Percentiles rank a stretch among this genome's conserved stretches.
Evolutionary conservation across 2,797 vertebrate species (phyloP).

Genomic region (Cyclopterus lumpus): DNA sequence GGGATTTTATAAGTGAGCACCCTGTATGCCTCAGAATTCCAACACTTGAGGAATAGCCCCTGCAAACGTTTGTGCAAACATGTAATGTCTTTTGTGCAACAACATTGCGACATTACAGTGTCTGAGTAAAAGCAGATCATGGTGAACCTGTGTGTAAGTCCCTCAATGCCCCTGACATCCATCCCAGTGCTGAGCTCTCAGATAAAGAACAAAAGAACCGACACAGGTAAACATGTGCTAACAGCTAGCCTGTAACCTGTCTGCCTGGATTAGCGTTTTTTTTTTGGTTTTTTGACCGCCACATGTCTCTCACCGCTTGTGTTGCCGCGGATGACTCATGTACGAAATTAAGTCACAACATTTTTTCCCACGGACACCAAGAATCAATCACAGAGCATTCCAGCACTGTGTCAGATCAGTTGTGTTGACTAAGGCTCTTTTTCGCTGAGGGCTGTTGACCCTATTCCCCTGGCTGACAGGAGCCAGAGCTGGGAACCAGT

Average conservation of each 20-base stretch:
- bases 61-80: conserved; percentile 66
- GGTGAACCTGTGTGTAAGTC: conserved; percentile 71
- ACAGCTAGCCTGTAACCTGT: conserved; percentile 68
- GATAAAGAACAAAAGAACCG: conserved; percentile 76
- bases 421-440: conserved; percentile 49
- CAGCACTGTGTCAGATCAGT: conserved; percentile 57
- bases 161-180: conserved; percentile 76
- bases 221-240: conserved; percentile 77
- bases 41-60: conserved; percentile 60
- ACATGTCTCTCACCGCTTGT: conserved; percentile 40
- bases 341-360: conserved; percentile 25
- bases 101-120: conserved; percentile 73
- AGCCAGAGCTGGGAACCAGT: conserved; percentile 76
- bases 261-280: conserved; percentile 35
- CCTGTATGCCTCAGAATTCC: conserved; percentile 78
- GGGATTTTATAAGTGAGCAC: conserved; percentile 77
- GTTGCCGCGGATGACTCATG: conserved; percentile 34
- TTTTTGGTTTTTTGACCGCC: conserved; percentile 54
- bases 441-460: conserved; percentile 75
- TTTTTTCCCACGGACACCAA: conserved; percentile 42
- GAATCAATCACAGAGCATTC: conserved; percentile 59
- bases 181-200: conserved; percentile 69
- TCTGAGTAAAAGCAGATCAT: conserved; percentile 79
- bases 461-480: conserved; percentile 69
- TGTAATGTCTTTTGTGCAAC: conserved; percentile 67